Evolutionary conservation across 1,140 invertebrate species (phyloP), one percentile per base, ranked within the genome.

Genomic region (Trichonephila clavipes): DNA sequence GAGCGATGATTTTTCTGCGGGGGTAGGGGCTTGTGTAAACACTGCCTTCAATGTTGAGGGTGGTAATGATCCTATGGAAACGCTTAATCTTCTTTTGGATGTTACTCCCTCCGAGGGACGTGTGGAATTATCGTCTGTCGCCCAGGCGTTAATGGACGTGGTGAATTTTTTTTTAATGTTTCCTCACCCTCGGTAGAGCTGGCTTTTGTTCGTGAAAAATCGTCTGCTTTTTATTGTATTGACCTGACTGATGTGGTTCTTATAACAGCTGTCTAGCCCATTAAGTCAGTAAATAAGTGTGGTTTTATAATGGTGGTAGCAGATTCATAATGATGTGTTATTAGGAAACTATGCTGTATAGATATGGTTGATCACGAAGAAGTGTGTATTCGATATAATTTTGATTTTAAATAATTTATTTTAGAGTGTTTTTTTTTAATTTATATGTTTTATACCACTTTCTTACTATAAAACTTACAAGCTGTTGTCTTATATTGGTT

Each of bases 51-150:
- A 21, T 69, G 66, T 51, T 72, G 21, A 21, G 69, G 88, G 72
- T 72, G 88, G 72, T 89, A 89, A 89, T 89, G 88, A 89, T 89
- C 40, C 88, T 24, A 14, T 64, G 28, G 61, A 69, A 59, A 89
- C 66, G 88, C 88, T 89, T 89, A 89, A 89, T 89, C 88, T 89
- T 89, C 66, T 88, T 66, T 88, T 77, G 72, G 72, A 77, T 77
- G 34, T 28, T 40, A 7, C 28, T 77, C 85, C 58, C 24, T 34
- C 82, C 82, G 21, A 59, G 7, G 12, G 58, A n/a, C 59, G 7
- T 34, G n/a, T 72, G 34, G 44, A 58, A 87, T 61, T 61, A 87
- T 87, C 51, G 61, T 87, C 24, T 34, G 61, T 62, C 51, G 82
- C 51, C 82, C 44, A 24, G n/a, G 82, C 82, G 8, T 87, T 87